phyloP scores from a whole-genome alignment of 2,797 vertebrate species.

The Pantherophis vulpinus region DNA sequence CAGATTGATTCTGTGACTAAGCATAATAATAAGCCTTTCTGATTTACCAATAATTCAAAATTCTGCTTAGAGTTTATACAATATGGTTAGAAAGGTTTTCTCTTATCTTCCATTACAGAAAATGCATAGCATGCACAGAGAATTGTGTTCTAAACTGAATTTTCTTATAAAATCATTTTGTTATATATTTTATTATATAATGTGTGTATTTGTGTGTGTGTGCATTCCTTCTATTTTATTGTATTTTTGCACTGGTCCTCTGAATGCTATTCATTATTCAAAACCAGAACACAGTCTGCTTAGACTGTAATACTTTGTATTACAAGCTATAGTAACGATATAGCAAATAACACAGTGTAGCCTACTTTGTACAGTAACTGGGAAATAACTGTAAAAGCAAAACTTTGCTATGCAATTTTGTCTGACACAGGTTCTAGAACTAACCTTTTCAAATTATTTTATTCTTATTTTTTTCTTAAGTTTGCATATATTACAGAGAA shows the following conservation, averaged over 20 bases:
- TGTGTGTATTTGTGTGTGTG: not conserved
- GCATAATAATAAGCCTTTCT: not conserved
- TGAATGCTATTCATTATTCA: not conserved
- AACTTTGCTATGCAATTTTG: not conserved
- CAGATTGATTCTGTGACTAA: not conserved
- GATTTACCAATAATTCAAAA: not conserved
- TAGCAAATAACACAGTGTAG: not conserved
- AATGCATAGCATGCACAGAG: not conserved
- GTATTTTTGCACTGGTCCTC: not conserved
- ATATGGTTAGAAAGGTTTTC: not conserved
- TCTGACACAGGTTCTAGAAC: not conserved
- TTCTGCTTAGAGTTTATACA: no score
- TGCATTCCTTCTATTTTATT: not conserved
- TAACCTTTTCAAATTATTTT: not conserved
- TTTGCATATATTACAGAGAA: not conserved
- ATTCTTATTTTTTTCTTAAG: not conserved
- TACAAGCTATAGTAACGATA: not conserved
- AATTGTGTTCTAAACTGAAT: not conserved
- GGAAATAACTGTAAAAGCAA: not conserved
- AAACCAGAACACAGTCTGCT: not conserved
- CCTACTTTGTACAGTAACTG: not conserved
- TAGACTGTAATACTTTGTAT: not conserved
- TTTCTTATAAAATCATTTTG: not conserved
- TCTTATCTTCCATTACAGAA: not conserved
- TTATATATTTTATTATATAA: not conserved